Conservation (phyloP, 2,113 vertebrate genomes). For the Mesocricetus auratus region DNA sequence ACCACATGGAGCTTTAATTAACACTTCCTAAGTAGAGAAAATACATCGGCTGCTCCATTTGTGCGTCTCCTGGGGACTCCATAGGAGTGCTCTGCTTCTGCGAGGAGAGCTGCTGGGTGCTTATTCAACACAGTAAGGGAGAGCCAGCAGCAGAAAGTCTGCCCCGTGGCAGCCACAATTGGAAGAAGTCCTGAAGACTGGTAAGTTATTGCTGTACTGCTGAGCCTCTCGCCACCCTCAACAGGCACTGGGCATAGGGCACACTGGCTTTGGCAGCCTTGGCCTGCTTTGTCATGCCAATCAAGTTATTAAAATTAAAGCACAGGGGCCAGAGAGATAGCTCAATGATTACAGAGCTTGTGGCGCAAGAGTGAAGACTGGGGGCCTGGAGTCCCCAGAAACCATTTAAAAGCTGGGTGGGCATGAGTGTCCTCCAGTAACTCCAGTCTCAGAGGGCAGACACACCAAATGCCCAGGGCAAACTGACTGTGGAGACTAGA, state of each 20-base stretch:
- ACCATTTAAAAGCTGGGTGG: background rate
- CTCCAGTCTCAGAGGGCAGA: background rate
- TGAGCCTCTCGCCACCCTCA: background rate
- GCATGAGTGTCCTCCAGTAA: no score
- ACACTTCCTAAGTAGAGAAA: slow-evolving; percentile 40
- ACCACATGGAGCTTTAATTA: slow-evolving; percentile 56
- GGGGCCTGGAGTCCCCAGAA: no score
- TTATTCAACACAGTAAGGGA: background rate
- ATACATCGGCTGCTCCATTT: background rate
- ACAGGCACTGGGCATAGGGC: background rate
- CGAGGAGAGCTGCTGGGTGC: background rate
- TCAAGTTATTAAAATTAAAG: slow-evolving; percentile 65
- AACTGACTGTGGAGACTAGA: background rate
- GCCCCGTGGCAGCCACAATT: background rate
- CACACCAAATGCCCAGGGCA: background rate
- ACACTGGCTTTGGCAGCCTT: slow-evolving; percentile 3
- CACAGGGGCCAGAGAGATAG: background rate
- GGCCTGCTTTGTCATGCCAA: background rate
- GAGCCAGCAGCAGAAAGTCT: background rate
- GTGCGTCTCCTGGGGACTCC: background rate
- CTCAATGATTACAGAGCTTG: background rate
- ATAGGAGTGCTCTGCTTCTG: background rate
- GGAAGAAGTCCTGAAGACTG: background rate
- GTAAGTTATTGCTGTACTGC: background rate
- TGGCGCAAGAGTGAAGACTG: background rate